A percentile compares a stretch with the other conserved stretches of the same genome.
Evolutionary conservation across 1,140 invertebrate species (phyloP).

Genomic region (Hyles euphorbiae): DNA sequence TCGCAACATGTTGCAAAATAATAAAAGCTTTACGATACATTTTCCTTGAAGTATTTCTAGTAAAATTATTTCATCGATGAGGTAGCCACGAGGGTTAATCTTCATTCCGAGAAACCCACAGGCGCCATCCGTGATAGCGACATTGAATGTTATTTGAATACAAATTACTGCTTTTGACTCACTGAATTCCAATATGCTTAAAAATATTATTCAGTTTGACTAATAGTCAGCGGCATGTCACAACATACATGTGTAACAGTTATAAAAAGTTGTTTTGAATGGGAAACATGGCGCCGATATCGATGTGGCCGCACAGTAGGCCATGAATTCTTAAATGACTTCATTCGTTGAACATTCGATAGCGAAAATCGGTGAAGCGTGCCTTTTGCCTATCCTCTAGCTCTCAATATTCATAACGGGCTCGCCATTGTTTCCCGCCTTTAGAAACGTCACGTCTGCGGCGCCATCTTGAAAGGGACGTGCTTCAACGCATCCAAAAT

Average conservation of each 20-base stretch:
- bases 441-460: constrained; percentile 56
- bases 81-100: constrained; percentile 7
- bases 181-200: constrained; percentile 28
- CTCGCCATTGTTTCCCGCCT: constrained; percentile 57
- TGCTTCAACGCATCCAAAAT: constrained; percentile 43
- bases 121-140: constrained; percentile 1
- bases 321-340: constrained; percentile 53
- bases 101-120: constrained; percentile 19
- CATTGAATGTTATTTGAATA: constrained; percentile 6
- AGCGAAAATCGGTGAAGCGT: constrained; percentile 50
- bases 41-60: constrained; percentile 8
- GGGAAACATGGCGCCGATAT: constrained; percentile 37
- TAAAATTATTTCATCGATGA: background rate
- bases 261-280: constrained; percentile 26
- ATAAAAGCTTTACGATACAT: background rate
- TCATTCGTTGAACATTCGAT: constrained; percentile 44
- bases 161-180: constrained; percentile 29
- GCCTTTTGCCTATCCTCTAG: constrained; percentile 40
- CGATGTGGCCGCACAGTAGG: constrained; percentile 42
- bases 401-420: constrained; percentile 67
- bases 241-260: constrained; percentile 1
- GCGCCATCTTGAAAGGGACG: constrained; percentile 63
- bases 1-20: too few species aligned
- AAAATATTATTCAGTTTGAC: constrained; percentile 8
- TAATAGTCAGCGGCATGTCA: constrained; percentile 1